Percentiles rank a stretch among this genome's conserved stretches.
phyloP scores from a whole-genome alignment of 2,797 vertebrate species.

The Anguilla marmorata region DNA sequence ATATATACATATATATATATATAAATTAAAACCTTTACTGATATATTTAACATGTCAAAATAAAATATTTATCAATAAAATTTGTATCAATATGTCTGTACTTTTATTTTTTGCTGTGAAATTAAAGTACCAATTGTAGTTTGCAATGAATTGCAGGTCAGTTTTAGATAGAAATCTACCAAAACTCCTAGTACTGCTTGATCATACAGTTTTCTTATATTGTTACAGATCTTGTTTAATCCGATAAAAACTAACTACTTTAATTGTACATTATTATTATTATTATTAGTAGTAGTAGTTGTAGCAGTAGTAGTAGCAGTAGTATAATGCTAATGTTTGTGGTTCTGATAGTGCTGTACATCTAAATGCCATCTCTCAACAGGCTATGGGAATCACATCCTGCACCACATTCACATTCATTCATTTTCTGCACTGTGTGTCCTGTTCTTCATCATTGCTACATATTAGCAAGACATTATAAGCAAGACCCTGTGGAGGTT shows the following conservation, averaged over 20 bases:
- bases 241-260: neutral
- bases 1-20: no score
- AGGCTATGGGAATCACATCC: neutral
- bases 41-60: conserved; percentile 25
- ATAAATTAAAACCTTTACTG: conserved; percentile 25
- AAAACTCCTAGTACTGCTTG: neutral
- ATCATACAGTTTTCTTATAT: neutral
- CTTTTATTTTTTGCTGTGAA: conserved; percentile 22
- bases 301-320: neutral
- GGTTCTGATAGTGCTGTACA: neutral
- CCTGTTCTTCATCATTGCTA: neutral
- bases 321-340: neutral
- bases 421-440: no score
- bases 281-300: no score
- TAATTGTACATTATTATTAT: neutral
- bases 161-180: neutral
- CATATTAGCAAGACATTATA: neutral
- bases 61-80: conserved; percentile 22
- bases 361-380: conserved; percentile 11
- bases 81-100: neutral
- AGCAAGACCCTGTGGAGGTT: neutral
- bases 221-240: neutral
- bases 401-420: neutral
- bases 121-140: neutral
- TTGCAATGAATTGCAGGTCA: neutral